These are phyloP conservation scores for Polypedilum vanderplanki DNA, from an alignment of 1,140 invertebrate genomes.

Conservation along the genomic window DNA sequence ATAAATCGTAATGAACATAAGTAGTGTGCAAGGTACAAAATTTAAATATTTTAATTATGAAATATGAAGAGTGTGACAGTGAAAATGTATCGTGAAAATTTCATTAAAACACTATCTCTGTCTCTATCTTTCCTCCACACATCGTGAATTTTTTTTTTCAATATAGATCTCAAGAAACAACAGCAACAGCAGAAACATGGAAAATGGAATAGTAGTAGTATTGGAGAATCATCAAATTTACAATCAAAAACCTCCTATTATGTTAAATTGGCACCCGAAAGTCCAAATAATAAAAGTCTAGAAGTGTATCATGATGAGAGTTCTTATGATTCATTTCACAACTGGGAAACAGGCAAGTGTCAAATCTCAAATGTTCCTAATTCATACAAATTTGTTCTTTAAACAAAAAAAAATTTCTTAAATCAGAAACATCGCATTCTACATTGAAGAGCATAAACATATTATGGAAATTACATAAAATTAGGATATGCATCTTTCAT, in stretches of 20 bases:
- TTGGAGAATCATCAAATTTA: neutral
- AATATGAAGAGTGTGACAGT: neutral
- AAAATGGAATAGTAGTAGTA: slow-evolving; percentile 9
- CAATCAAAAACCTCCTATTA: neutral
- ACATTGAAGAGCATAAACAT: neutral
- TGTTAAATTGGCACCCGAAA: slow-evolving; percentile 22
- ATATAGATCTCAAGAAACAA: neutral
- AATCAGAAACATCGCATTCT: neutral
- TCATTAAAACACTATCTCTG: neutral
- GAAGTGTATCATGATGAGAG: neutral
- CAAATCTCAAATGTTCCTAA: neutral
- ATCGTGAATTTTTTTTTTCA: slow-evolving; percentile 17
- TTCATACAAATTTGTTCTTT: slow-evolving; percentile 4
- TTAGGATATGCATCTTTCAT: too few relatives aligned
- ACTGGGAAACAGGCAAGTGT: slow-evolving; percentile 10
- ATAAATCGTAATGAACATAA: neutral
- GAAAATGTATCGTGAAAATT: slow-evolving; percentile 27
- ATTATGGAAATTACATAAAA: neutral
- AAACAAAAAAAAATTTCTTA: neutral
- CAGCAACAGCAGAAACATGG: slow-evolving; percentile 23
- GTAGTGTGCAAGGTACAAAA: slow-evolving; percentile 1
- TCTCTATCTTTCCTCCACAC: neutral
- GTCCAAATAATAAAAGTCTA: neutral
- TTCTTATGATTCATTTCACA: slow-evolving; percentile 24
- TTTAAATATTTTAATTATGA: neutral